Base-by-base conservation (phyloP, 2,113 vertebrate genomes). In the Protobothrops flavoviridis region DNA sequence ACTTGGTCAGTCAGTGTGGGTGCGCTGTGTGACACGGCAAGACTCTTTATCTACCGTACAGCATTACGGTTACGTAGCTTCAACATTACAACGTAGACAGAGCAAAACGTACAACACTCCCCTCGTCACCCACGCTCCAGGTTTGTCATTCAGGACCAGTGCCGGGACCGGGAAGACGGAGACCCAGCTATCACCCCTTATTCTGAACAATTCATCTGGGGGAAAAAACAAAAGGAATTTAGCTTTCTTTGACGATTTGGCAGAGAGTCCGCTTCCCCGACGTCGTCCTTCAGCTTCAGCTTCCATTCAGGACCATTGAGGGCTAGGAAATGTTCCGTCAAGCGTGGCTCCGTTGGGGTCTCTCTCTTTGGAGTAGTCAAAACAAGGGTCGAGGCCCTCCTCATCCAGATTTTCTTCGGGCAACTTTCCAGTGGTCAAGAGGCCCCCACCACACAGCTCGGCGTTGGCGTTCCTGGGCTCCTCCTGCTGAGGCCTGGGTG, bases 401-500 rank as follows among this genome's bases (percentile, higher is more conserved):
- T 20, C 33, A 7, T 23, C 33, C 3, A 43, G 29, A 13, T 20
- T 20, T 20, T 89, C 20, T 29, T 53, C 53, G 1, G 69, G 29
- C 6, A 56, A 2, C 20, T 57, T 89, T 48, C 64, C 64, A 0
- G 74, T 33, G 50, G 43, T 15, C 5, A 86, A 29, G 43, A 93
- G 59, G 4, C 88, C 86, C 0, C 17, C 55, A 3, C 17, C 55
- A 3, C 56, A 53, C 0, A 98, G 98, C 91, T 98, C 98, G 0
- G 8, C 48, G 7, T 50, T 7, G 1, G 0, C 0, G 8, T 50
- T 9, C 48, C 48, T 50, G 48, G 96, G 95, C 1, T 97, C 94
- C 59, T 98, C 11, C 4, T 13, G 97, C 92, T 93, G 97, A 1
- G 98, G 98, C 57, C 95, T 94, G 0, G 97, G 96, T 0, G 98